These are phyloP conservation scores for Peromyscus eremicus DNA, from an alignment of 2,797 vertebrate species.

Conservation along the genomic window DNA sequence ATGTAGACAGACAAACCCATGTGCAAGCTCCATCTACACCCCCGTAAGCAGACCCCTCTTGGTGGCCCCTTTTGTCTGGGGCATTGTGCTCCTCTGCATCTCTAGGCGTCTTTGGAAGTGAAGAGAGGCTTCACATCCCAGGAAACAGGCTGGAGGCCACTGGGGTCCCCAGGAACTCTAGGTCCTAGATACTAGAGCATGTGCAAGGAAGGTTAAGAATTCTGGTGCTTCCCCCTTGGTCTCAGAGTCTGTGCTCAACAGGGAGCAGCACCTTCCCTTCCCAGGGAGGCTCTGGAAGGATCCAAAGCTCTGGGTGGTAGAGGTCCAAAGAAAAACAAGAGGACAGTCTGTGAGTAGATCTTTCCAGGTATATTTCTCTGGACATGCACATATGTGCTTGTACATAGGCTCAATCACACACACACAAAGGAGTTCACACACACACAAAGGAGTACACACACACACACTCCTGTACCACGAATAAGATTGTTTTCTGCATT, in stretches of 20 bases:
- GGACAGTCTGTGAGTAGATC: neutral
- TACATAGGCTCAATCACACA: neutral
- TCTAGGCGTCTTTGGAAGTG: neutral
- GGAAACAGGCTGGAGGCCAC: neutral
- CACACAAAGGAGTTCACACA: neutral
- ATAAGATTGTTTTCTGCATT: neutral
- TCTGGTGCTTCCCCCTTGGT: neutral
- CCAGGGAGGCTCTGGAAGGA: neutral
- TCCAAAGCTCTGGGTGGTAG: neutral
- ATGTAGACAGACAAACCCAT: neutral
- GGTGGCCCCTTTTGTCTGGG: neutral
- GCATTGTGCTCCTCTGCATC: neutral
- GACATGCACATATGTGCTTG: rapidly evolving
- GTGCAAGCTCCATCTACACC: neutral
- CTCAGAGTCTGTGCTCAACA: neutral
- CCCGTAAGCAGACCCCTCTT: neutral
- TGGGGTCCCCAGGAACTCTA: neutral
- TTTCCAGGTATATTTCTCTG: neutral
- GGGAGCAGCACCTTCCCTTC: neutral
- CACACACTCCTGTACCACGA: neutral
- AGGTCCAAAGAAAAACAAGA: neutral
- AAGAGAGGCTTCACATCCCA: neutral
- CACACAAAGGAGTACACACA: neutral
- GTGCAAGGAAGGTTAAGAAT: neutral
- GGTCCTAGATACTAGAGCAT: neutral